A percentile compares a stretch with the other conserved stretches of the same genome.
phyloP scores from a whole-genome alignment of 2,797 vertebrate genomes.

The Gambusia yucatana region DNA sequence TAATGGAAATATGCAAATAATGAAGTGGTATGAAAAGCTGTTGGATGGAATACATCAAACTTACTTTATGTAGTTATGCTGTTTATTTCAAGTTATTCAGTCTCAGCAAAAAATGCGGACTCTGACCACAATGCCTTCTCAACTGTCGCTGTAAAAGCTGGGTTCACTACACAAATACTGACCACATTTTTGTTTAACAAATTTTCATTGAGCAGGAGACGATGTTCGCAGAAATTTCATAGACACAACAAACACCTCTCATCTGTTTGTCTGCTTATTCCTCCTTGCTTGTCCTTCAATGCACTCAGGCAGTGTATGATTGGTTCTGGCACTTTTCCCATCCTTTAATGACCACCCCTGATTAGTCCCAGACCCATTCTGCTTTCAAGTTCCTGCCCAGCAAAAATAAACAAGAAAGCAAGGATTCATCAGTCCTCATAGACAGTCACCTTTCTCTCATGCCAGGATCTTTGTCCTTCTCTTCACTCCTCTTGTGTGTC shows the following conservation, averaged over 20 bases:
- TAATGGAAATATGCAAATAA: not conserved
- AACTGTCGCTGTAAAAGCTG: not conserved
- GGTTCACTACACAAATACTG: not conserved
- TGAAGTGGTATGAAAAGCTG: not conserved
- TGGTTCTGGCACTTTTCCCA: conserved; percentile 54
- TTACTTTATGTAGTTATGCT: not conserved
- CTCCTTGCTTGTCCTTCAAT: conserved; percentile 27
- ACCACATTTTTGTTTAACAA: not conserved
- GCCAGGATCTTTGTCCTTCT: not conserved
- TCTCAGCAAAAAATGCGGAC: not conserved
- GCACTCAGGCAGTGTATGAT: conserved; percentile 39
- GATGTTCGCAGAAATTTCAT: conserved; percentile 7
- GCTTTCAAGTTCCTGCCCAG: conserved; percentile 59
- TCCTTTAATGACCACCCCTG: conserved; percentile 62
- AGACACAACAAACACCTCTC: conserved; percentile 36
- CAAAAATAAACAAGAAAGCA: conserved; percentile 69
- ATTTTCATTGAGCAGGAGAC: not conserved
- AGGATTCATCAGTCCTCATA: conserved; percentile 64
- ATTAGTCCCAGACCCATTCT: conserved; percentile 62
- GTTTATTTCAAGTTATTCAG: conserved; percentile 6
- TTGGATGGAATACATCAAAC: not conserved
- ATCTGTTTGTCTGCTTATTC: conserved; percentile 19
- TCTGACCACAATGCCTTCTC: not conserved
- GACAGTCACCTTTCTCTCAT: conserved; percentile 52
- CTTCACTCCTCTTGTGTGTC: conserved; percentile 20